Percentiles rank a stretch among this genome's conserved stretches.
Evolutionary conservation across 1,140 invertebrate genomes (phyloP).

Genomic region (Gryllus bimaculatus): DNA sequence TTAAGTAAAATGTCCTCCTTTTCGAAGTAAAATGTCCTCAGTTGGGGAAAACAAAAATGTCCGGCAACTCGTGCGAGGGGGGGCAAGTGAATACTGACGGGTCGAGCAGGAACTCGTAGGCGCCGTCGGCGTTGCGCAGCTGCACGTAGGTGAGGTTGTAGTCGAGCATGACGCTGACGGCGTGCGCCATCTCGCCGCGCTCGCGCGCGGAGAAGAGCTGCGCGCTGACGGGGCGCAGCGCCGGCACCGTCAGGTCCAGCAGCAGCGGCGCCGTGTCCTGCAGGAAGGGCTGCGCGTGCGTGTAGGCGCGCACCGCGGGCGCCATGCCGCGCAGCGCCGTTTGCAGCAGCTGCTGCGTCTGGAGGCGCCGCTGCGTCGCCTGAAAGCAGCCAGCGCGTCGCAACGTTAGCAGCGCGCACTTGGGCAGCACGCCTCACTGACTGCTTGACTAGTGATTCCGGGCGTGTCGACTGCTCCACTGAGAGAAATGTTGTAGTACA

Average conservation of each 20-base stretch:
- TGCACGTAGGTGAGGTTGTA: constrained; percentile 82
- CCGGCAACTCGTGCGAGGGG: too few species aligned
- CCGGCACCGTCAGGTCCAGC: constrained; percentile 64
- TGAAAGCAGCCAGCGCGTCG: constrained; percentile 31
- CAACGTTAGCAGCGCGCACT: not conserved
- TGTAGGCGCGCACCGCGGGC: constrained; percentile 47
- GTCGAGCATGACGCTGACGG: constrained; percentile 80
- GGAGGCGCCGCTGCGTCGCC: constrained; percentile 44
- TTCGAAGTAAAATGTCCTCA: too few species aligned
- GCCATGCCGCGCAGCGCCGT: constrained; percentile 52
- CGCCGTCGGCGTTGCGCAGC: constrained; percentile 63
- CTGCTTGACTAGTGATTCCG: too few species aligned
- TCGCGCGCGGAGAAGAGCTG: constrained; percentile 71
- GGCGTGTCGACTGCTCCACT: too few species aligned
- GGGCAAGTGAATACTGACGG: constrained; percentile 65
- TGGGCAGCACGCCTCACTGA: too few species aligned
- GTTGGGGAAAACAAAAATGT: too few species aligned
- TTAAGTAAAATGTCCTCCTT: too few species aligned
- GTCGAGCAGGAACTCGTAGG: constrained; percentile 71
- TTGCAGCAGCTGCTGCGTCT: constrained; percentile 46
- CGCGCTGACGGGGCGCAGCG: constrained; percentile 62
- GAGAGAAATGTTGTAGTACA: too few species aligned
- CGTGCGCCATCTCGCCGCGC: constrained; percentile 53
- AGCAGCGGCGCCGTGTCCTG: constrained; percentile 67
- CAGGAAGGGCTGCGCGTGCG: constrained; percentile 44